Evolutionary conservation across 2,888 invertebrate species (phyloP).

Genomic region (Xanthostigma xanthostigma): DNA sequence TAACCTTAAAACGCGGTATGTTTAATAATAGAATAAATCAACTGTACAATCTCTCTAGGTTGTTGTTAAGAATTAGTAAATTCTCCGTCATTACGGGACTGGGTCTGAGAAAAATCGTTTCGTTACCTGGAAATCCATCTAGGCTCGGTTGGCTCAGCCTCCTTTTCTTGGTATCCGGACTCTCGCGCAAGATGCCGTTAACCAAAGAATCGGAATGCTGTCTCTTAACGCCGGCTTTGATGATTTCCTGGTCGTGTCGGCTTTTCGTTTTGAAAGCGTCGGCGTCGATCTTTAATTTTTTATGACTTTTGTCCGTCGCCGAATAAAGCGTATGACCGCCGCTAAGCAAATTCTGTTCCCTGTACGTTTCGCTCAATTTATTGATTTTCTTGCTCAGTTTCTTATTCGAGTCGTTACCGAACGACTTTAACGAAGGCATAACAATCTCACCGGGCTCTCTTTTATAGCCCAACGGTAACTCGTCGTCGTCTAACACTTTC

Average conservation of each 20-base stretch:
- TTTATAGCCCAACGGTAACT: conserved; percentile 15
- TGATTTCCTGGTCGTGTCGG: conserved; percentile 29
- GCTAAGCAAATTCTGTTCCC: conserved; percentile 30
- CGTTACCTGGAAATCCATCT: too few species aligned
- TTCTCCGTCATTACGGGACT: too few species aligned
- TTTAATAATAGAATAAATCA: too few species aligned
- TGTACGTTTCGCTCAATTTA: conserved; percentile 18
- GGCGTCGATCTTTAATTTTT: conserved; percentile 7
- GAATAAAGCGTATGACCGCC: conserved; percentile 19
- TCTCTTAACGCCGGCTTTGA: conserved; percentile 27
- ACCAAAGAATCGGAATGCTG: conserved; percentile 19
- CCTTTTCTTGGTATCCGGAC: conserved; percentile 3
- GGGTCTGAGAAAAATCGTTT: too few species aligned
- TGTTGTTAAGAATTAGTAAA: too few species aligned
- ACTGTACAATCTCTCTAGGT: too few species aligned
- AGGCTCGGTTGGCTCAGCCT: neutral
- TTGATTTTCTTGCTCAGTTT: conserved; percentile 20
- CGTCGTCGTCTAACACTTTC: conserved; percentile 9
- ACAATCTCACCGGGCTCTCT: conserved; percentile 14
- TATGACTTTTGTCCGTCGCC: conserved; percentile 9
- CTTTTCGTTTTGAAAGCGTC: conserved; percentile 6
- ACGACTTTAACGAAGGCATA: conserved; percentile 4
- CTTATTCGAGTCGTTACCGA: conserved; percentile 8
- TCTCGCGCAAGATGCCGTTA: neutral
- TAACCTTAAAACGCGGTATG: too few species aligned